Evolutionary conservation across 1,140 invertebrate genomes (phyloP).

Genomic region (Zaprionus nigranus): DNA sequence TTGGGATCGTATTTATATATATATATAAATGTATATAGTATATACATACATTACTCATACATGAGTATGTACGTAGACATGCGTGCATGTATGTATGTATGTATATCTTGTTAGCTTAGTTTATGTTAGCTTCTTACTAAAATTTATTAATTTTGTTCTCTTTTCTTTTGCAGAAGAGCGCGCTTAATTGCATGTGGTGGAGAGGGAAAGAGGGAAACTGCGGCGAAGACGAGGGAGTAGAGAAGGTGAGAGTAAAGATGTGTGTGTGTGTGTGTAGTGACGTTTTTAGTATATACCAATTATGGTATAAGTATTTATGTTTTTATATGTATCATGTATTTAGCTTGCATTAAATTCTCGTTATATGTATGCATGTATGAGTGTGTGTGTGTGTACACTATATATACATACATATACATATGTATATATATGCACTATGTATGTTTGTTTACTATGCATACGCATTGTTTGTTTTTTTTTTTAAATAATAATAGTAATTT

Average conservation of each 20-base stretch:
- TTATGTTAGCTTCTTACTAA: constrained; percentile 57
- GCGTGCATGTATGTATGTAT: constrained; percentile 29
- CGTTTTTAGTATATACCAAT: constrained; percentile 4
- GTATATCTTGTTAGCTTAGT: constrained; percentile 35
- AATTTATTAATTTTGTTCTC: constrained; percentile 48
- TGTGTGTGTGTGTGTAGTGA: constrained; percentile 24
- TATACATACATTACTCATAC: constrained; percentile 58
- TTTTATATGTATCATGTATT: constrained; percentile 24
- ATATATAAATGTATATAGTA: constrained; percentile 48
- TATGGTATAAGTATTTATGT: constrained; percentile 32
- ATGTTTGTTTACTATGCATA: constrained; percentile 1
- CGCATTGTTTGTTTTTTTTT: constrained; percentile 16
- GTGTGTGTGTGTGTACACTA: constrained; percentile 7
- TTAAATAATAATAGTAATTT: constrained; percentile 38
- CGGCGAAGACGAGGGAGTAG: constrained; percentile 14
- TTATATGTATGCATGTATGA: constrained; percentile 31
- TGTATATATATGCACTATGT: constrained; percentile 5
- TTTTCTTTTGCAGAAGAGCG: constrained; percentile 61
- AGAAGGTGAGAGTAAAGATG: constrained; percentile 56
- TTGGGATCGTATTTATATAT: constrained; percentile 28
- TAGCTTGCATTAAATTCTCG: constrained; percentile 24
- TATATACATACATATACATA: constrained; percentile 8
- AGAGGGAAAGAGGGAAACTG: neutral
- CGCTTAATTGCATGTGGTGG: constrained; percentile 55
- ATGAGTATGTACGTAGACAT: constrained; percentile 47